Evolutionary conservation across 2,113 vertebrate genomes (phyloP).

Genomic region (Atherinomorus stipes): DNA sequence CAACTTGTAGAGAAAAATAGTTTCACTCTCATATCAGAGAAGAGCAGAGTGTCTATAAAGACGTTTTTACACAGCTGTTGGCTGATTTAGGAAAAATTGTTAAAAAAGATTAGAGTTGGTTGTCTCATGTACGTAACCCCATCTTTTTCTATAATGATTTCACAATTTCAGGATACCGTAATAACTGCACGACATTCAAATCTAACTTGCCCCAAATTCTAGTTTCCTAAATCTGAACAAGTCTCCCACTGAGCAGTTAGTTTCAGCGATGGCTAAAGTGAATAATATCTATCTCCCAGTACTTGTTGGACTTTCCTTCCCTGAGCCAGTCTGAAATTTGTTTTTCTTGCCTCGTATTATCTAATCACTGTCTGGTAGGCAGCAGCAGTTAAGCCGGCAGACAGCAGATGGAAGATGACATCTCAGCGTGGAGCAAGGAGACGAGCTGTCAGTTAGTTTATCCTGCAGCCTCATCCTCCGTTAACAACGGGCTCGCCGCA

Average conservation of each 20-base stretch:
- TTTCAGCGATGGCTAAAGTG: neutral
- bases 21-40: too few species aligned
- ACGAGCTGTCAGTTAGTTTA: slow-evolving; percentile 42
- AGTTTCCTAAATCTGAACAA: neutral
- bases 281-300: neutral
- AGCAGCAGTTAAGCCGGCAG: slow-evolving; percentile 35
- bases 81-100: too few species aligned
- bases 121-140: too few species aligned
- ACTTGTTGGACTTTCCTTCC: neutral
- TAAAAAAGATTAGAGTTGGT: too few species aligned
- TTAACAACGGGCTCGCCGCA: slow-evolving; percentile 41
- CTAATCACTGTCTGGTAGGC: slow-evolving; percentile 30
- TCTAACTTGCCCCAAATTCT: too few species aligned
- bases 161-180: too few species aligned
- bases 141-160: too few species aligned
- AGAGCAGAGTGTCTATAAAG: too few species aligned
- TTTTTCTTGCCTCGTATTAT: slow-evolving; percentile 8
- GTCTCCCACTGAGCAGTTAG: neutral
- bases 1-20: too few species aligned
- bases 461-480: slow-evolving; percentile 32
- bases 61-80: too few species aligned
- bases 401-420: slow-evolving; percentile 51
- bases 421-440: slow-evolving; percentile 26
- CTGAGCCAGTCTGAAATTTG: slow-evolving; percentile 4
- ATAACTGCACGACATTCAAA: too few species aligned